Base-by-base conservation (phyloP, 2,113 vertebrate genomes). In the Glareola pratincola region DNA sequence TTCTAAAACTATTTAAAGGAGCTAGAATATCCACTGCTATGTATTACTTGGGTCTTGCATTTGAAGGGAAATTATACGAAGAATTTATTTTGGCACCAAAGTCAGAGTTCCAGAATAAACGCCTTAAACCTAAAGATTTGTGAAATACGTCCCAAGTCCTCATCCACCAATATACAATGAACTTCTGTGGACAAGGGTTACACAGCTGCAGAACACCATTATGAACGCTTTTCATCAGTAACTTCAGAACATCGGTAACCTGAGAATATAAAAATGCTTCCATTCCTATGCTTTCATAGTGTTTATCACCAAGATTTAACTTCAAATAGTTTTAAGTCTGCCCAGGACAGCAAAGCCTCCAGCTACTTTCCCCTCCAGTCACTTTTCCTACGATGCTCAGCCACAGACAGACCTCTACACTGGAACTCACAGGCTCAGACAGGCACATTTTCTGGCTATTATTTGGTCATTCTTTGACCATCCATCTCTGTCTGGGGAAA, bases 11-110 rank as follows among this genome's bases (percentile, higher is more conserved):
- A 89, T 96, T 87, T 89, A 57, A 89, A 89, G 62, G 62, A 80
- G 68, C 43, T 57, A 90, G 63, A 68, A 68, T 51, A 82, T 85
- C 15, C 71, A 91, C 8, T 85, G 80, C 66, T 73, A 80, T 89
- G 54, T 90, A 62, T 94, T 88, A 90, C 84, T 96, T 96, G 89
- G 93, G 78, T 62, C 84, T 64, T 69, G 45, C 29, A 93, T 53
- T 85, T 78, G 29, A 95, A 85, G n/a, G 22, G 66, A 83, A 96
- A 71, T 64, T 62, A 60, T 12, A 68, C 5, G 4, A 87, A 83
- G 56, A 92, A 90, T 95, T 95, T 75, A 50, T 79, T 91, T 87
- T 91, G 89, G 87, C 89, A 83, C 27, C 23, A 10, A 74, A 85
- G 34, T 30, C 23, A 10, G 76, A 85, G 34, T 9, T 89, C 34